Conservation (phyloP, 2,113 vertebrate genomes). For the Xyliphius kryptos region DNA sequence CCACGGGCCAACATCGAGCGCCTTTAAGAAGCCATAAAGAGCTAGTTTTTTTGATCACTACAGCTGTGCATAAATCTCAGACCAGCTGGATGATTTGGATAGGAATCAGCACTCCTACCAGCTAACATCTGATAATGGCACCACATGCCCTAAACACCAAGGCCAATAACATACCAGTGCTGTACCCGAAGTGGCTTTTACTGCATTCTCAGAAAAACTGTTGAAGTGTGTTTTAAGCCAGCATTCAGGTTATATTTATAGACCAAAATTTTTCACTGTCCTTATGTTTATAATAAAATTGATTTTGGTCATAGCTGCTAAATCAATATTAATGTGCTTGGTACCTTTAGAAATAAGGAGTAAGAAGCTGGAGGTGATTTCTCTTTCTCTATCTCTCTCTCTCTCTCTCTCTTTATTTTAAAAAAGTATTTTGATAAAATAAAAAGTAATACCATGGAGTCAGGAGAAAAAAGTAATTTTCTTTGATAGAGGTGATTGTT, state of each 20-base stretch:
- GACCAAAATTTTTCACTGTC: not conserved
- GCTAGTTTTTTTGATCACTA: not conserved
- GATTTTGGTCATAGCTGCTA: not conserved
- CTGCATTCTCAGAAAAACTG: not conserved
- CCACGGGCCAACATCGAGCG: conserved; percentile 4
- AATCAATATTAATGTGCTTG: not conserved
- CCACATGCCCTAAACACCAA: not conserved
- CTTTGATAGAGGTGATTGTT: not conserved
- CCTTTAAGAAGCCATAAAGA: conserved; percentile 13
- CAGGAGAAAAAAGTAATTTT: not conserved
- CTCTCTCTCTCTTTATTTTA: no score
- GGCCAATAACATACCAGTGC: not conserved
- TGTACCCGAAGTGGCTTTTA: conserved; percentile 4
- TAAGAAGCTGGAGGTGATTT: not conserved
- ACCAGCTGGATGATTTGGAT: conserved; percentile 19
- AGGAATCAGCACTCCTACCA: conserved; percentile 19
- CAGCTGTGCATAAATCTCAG: conserved; percentile 10
- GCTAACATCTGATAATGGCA: conserved; percentile 21
- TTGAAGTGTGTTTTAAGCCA: not conserved
- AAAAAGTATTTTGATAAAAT: not conserved
- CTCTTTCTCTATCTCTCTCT: no score
- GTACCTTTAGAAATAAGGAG: not conserved
- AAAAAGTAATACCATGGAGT: not conserved
- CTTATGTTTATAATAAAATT: conserved; percentile 4
- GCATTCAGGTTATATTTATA: not conserved